phyloP scores from a whole-genome alignment of 2,113 vertebrate genomes.

The Noturus placidus region DNA sequence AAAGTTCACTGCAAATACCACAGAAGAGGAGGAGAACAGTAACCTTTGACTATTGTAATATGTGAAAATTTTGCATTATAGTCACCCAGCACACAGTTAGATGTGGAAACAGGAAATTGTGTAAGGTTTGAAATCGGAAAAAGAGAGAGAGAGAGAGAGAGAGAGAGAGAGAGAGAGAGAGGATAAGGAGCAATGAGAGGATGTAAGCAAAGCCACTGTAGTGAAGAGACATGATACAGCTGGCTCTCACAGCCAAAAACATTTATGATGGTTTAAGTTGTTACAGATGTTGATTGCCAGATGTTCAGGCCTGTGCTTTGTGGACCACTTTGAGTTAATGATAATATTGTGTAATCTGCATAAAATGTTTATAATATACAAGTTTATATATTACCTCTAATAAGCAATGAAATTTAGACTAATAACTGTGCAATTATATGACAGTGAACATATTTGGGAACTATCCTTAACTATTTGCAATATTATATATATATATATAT shows the following conservation, averaged over 20 bases:
- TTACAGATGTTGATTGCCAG: conserved; percentile 25
- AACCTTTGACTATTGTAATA: neutral
- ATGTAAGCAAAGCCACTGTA: conserved; percentile 9
- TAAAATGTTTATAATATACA: no score
- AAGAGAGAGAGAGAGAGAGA: neutral
- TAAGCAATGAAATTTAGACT: neutral
- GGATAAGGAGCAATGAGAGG: neutral
- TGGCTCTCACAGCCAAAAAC: neutral
- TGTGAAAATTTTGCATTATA: neutral
- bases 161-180: neutral
- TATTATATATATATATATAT: no score
- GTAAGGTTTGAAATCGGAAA: neutral
- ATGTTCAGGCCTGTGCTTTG: neutral
- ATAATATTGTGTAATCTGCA: neutral
- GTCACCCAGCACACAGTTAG: neutral
- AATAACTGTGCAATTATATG: neutral
- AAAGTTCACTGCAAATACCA: conserved; percentile 28
- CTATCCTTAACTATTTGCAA: neutral
- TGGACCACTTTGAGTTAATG: neutral
- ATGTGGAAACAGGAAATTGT: neutral
- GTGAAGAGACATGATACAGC: conserved; percentile 1
- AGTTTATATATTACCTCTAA: neutral
- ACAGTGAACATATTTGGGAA: neutral
- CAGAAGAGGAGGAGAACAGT: neutral
- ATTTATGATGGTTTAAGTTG: conserved; percentile 13